Evolutionary conservation across 2,888 invertebrate genomes (phyloP), one percentile per base, ranked within the genome.

Genomic region (Eurytoma adleriae): DNA sequence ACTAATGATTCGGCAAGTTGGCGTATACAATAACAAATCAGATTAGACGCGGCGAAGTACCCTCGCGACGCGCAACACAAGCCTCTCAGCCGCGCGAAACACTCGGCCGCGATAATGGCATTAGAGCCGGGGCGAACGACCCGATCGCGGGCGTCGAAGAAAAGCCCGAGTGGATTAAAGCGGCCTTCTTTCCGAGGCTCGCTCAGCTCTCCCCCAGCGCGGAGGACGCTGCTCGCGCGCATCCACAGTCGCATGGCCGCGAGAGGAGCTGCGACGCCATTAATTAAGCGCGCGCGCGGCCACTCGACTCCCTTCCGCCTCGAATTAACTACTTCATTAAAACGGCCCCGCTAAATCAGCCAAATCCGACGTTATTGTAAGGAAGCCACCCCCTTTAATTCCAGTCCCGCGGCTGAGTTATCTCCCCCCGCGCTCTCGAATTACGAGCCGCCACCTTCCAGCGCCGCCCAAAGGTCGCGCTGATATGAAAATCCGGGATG

Each of bases 241-340:
- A 48, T 18, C 27, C 27, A 1, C 52, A n/a, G 27, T 54, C 27
- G 68, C n/a, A 52, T 16, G 16, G 24, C 3, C 24, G 54, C 27
- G 14, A 52, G 48, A 27, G 16, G 14, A 24, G 24, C 24, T 24
- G 52, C 14, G 16, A 64, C 52, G 57, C 71, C 59, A 78, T 71
- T 78, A 77, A 77, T 77, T 77, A 24, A 64, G 62, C 24, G 12
- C 24, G 14, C 50, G 10, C 20, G 70, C 56, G 56, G 7, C n/a
- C n/a, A 27, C 12, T 12, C 30, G 5, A n/a, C 71, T 20, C 24
- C 52, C 48, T n/a, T 66, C 74, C 67, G 7, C 13, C 75, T 48
- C 68, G 81, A 72, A 79, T 79, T 79, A 79, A 73, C 79, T 57
- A 66, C 40, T 78, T 82, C 71, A 70, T 83, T 81, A 79, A 78